phyloP scores from a whole-genome alignment of 2,888 invertebrate species.

The Metallyticus violacea region DNA sequence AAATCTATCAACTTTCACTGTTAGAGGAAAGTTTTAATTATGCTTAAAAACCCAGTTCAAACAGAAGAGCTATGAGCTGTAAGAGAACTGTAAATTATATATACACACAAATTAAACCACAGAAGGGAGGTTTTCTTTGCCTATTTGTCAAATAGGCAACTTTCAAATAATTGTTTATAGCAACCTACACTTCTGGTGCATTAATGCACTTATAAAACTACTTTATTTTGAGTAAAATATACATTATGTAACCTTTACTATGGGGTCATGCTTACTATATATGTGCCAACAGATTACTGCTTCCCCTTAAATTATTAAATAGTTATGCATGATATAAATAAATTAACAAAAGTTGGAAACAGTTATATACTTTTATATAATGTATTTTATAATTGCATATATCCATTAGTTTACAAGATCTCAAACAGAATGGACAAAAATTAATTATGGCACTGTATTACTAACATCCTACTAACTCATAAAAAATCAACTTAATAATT shows the following conservation, averaged over 20 bases:
- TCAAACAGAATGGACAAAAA: background rate
- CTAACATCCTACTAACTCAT: too few species aligned
- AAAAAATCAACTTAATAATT: too few species aligned
- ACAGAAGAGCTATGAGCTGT: background rate
- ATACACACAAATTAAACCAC: background rate
- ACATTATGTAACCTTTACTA: too few species aligned
- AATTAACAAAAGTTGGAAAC: background rate
- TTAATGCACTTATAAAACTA: too few species aligned
- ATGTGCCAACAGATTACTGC: background rate
- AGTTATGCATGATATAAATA: background rate
- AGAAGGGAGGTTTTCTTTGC: background rate
- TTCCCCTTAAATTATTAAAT: background rate
- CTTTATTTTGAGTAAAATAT: too few species aligned
- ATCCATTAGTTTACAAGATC: background rate
- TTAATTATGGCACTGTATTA: background rate
- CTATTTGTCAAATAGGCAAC: too few species aligned
- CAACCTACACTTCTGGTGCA: too few species aligned
- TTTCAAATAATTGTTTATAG: too few species aligned
- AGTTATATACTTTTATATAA: background rate
- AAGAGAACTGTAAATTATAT: background rate
- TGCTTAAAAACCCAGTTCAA: background rate
- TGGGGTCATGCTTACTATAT: background rate
- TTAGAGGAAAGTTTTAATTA: background rate
- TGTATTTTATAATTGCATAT: background rate
- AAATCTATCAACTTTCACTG: background rate